Evolutionary conservation across 1,140 invertebrate genomes (phyloP).

Genomic region (Copidosoma floridanum): DNA sequence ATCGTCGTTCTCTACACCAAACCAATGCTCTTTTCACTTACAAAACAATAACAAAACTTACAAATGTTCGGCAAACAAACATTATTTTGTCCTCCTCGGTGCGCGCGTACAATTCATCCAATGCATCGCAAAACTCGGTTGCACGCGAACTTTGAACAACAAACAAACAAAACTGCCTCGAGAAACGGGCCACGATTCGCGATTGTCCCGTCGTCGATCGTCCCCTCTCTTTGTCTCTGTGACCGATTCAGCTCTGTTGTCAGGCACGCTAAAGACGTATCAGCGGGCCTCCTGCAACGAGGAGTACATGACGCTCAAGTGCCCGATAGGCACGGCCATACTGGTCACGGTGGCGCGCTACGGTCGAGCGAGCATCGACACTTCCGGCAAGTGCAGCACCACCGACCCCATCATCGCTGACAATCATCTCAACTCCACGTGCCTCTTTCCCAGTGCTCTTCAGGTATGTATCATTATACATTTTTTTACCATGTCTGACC

Average conservation of each 20-base stretch:
- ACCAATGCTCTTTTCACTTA: no score
- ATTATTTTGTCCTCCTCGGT: no score
- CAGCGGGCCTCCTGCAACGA: conserved; percentile 85
- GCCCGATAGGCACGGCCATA: conserved; percentile 83
- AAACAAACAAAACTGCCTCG: no score
- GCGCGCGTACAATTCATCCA: no score
- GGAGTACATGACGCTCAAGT: conserved; percentile 77
- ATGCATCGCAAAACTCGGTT: no score
- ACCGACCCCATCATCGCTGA: conserved; percentile 38
- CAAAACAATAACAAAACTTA: no score
- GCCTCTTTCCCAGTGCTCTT: conserved; percentile 57
- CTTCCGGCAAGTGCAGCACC: conserved; percentile 51
- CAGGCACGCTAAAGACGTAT: conserved; percentile 83
- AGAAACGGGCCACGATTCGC: no score
- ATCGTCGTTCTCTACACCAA: no score
- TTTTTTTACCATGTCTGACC: no score
- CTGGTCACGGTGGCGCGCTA: conserved; percentile 79
- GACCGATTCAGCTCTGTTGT: conserved; percentile 70
- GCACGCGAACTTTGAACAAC: no score
- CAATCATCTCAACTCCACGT: conserved; percentile 52
- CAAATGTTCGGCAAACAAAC: no score
- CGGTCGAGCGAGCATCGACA: conserved; percentile 54
- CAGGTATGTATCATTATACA: conserved; percentile 53
- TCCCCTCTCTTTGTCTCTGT: conserved; percentile 25
- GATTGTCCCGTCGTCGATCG: no score